A percentile compares a stretch with the other conserved stretches of the same genome.
phyloP scores from a whole-genome alignment of 2,888 invertebrate genomes.

The Lithophane semibrunnea region DNA sequence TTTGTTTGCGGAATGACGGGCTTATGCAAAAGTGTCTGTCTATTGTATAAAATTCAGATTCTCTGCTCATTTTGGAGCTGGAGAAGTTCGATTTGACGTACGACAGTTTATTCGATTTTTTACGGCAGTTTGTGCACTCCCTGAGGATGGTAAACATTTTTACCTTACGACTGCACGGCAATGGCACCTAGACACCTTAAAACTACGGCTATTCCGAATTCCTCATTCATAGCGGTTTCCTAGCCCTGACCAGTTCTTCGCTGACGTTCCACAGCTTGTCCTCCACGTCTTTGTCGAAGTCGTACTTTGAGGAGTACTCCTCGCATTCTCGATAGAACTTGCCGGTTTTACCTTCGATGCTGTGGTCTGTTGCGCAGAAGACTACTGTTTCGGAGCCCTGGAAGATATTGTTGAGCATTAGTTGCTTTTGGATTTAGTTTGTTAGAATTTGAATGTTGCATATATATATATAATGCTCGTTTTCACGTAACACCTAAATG shows the following conservation, averaged over 20 bases:
- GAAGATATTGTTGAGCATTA: conserved; percentile 13
- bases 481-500: neutral
- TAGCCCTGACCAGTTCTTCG: conserved; percentile 88
- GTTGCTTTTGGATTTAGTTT: neutral
- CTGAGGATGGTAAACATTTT: neutral
- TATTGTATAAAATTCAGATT: no score
- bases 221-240: conserved; percentile 78
- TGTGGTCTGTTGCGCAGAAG: conserved; percentile 93
- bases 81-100: neutral
- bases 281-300: conserved; percentile 91
- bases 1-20: no score
- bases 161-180: conserved; percentile 3
- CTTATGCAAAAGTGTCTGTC: no score
- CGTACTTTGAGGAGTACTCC: conserved; percentile 91
- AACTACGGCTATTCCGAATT: conserved; percentile 13
- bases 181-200: conserved; percentile 36
- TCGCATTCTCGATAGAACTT: conserved; percentile 94
- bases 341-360: conserved; percentile 92
- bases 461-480: neutral
- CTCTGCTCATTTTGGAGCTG: no score
- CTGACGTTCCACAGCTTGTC: conserved; percentile 93
- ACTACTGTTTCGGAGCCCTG: conserved; percentile 95
- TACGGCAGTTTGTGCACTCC: neutral
- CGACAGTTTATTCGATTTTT: no score
- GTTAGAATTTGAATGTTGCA: neutral